These are phyloP conservation scores for Potamilus streckersoni DNA, from an alignment of 1,140 invertebrate species.

Conservation along the genomic window DNA sequence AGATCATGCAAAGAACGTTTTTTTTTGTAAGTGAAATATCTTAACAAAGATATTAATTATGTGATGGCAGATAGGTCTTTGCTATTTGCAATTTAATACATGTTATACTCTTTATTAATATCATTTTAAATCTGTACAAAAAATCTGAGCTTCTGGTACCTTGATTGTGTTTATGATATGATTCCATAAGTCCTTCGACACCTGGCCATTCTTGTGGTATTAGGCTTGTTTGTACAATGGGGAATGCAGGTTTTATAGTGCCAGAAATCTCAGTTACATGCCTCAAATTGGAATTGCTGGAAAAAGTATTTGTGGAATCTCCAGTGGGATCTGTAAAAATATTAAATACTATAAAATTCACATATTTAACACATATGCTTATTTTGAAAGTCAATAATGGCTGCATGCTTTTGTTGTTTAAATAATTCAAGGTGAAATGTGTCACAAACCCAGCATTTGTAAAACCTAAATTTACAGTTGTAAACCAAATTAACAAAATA, in stretches of 20 bases:
- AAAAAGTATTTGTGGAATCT: background rate
- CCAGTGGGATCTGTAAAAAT: background rate
- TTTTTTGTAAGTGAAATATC: no score
- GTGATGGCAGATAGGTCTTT: no score
- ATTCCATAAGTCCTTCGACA: conserved; percentile 65
- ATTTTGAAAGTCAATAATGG: background rate
- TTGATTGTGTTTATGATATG: conserved; percentile 64
- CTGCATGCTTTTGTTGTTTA: background rate
- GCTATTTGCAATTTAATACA: no score
- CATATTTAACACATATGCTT: background rate
- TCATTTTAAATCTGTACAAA: background rate
- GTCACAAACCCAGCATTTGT: background rate
- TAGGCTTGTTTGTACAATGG: conserved; percentile 10
- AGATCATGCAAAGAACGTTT: no score
- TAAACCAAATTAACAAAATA: background rate
- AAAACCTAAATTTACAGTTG: background rate
- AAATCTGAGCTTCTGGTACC: conserved; percentile 45
- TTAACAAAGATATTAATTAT: no score
- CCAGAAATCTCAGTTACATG: background rate
- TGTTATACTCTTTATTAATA: no score
- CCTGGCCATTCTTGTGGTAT: conserved; percentile 49
- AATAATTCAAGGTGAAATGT: background rate
- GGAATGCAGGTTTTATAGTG: conserved; percentile 8
- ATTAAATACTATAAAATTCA: background rate
- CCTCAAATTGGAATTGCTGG: background rate